Base-by-base conservation (phyloP, 1,140 invertebrate genomes). In the Nasonia vitripennis region DNA sequence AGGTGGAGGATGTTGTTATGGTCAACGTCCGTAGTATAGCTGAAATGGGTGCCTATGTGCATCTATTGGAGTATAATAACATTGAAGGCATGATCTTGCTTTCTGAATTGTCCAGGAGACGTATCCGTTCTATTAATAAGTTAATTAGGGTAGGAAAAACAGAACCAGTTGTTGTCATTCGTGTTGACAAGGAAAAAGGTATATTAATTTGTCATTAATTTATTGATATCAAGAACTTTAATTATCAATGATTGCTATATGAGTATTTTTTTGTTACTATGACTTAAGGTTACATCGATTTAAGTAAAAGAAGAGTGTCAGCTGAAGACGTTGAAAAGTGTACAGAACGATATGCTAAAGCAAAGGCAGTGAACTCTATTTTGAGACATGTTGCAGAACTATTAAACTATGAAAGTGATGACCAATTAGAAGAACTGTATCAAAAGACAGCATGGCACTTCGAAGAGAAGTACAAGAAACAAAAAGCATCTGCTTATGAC, bases 141-240 rank as follows among this genome's bases (percentile, higher is more conserved):
- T 95, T 99, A 81, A 99, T 99, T 92, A 95, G 99, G 88, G 98
- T 99, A 74, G 99, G 99, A 51, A 97, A 99, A 94, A 99, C 97
- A 85, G 99, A 99, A 94, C 99, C 99, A 84, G 99, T 99, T 51
- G 98, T 99, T 77, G 99, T 99, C 62, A 99, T 99, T 92, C 96
- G 99, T 94, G 99, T 99, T 11, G 99, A 99, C 91, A 99, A 99
- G 95, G 98, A 99, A 89, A 99, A 99, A 96, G 99, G 98, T 98
- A 93, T 89, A 74, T 80, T 74, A 62, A 75, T 81, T 78, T 75
- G 71, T 73, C 34, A 68, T 74, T 27, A 81, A 17, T 20, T 51
- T 55, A 34, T 11, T 51, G 48, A 67, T 68, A 75, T 34, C 41
- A 14, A 45, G 73, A 67, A 86, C 81, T 67, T 17, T 83, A 45